A percentile compares a stretch with the other conserved stretches of the same genome.
Evolutionary conservation across 2,797 vertebrate species (phyloP).

Genomic region (Sebastes glaucus): DNA sequence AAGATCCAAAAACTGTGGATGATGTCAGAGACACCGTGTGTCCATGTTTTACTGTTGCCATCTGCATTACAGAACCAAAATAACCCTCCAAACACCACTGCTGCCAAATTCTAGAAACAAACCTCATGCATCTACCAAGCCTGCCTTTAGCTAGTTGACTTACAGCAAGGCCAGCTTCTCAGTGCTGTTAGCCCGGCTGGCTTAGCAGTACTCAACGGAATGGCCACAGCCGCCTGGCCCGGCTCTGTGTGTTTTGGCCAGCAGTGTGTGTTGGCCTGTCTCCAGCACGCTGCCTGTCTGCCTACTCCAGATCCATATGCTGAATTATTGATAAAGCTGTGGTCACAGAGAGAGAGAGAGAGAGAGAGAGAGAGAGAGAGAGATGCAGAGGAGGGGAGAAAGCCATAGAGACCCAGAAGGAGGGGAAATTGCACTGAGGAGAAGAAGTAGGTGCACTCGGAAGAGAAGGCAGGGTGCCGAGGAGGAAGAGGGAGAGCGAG

Average conservation of each 20-base stretch:
- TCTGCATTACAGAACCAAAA: conserved; percentile 22
- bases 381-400: conserved; percentile 29
- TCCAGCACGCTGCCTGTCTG: conserved; percentile 71
- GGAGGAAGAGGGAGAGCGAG: conserved; percentile 9
- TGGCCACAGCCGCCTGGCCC: conserved; percentile 11
- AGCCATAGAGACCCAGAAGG: conserved; percentile 31
- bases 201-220: conserved; percentile 39
- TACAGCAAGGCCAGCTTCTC: neutral
- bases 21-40: neutral
- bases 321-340: conserved; percentile 84
- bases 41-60: conserved; percentile 18
- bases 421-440: conserved; percentile 26
- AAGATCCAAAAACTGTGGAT: conserved; percentile 4
- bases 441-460: conserved; percentile 13
- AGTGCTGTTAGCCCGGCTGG: conserved; percentile 15
- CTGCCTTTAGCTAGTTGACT: conserved; percentile 1
- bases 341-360: conserved; percentile 50
- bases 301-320: conserved; percentile 75
- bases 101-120: conserved; percentile 22
- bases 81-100: conserved; percentile 9
- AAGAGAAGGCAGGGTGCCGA: conserved; percentile 7
- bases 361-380: conserved; percentile 31
- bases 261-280: conserved; percentile 48
- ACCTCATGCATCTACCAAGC: neutral
- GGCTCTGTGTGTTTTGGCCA: conserved; percentile 41